phyloP scores from a whole-genome alignment of 2,113 vertebrate species.

The Pelodiscus sinensis region DNA sequence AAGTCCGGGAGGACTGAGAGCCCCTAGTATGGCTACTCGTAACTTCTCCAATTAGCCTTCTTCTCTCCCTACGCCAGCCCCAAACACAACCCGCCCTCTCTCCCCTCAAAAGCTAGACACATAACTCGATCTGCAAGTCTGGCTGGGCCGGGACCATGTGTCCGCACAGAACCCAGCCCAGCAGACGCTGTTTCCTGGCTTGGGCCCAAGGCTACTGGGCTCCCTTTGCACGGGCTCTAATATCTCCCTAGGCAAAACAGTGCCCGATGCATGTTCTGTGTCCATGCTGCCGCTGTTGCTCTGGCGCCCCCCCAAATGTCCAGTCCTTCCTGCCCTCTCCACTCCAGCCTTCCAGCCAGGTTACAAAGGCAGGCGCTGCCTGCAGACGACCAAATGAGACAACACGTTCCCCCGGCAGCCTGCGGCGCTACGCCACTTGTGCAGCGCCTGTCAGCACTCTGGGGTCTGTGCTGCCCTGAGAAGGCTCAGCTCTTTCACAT shows the following conservation, averaged over 20 bases:
- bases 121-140: no score
- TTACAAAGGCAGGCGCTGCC: not conserved
- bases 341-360: not conserved
- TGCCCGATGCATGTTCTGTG: not conserved
- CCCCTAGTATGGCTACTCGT: no score
- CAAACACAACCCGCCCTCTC: not conserved
- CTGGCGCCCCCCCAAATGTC: not conserved
- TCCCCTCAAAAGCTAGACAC: no score
- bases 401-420: not conserved
- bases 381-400: not conserved
- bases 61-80: not conserved
- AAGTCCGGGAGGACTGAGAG: no score
- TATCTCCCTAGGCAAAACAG: not conserved
- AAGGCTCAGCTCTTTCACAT: fast-evolving
- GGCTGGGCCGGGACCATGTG: not conserved
- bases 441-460: not conserved
- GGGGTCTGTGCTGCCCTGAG: not conserved
- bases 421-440: not conserved
- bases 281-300: not conserved
- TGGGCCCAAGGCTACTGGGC: no score
- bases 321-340: not conserved
- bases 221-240: not conserved
- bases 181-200: not conserved
- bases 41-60: not conserved
- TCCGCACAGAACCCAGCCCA: not conserved